A percentile compares a stretch with the other conserved stretches of the same genome.
Conservation (phyloP, 2,797 vertebrate species). For the Coracias cyanogaster region DNA sequence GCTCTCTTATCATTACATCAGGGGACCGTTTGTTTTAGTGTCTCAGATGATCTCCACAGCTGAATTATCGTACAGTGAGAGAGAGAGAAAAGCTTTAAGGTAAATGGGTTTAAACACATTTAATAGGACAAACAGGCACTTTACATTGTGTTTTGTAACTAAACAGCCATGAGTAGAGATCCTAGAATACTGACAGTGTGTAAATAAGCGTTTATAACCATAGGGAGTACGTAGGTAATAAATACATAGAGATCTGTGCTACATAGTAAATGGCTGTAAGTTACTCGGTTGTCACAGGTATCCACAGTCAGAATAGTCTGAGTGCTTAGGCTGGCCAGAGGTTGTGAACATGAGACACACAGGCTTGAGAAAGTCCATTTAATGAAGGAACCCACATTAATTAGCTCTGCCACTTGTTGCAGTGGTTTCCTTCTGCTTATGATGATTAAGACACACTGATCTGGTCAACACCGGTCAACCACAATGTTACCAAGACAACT, state of each 20-base stretch:
- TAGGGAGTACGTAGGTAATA: background rate
- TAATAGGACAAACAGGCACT: background rate
- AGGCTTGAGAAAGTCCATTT: background rate
- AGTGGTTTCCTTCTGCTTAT: conserved; percentile 41
- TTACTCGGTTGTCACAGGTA: background rate
- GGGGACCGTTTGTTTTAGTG: background rate
- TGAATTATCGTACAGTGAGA: background rate
- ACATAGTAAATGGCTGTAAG: background rate
- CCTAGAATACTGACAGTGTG: background rate
- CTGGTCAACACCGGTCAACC: background rate
- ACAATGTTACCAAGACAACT: background rate
- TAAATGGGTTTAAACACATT: background rate
- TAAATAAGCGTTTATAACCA: background rate
- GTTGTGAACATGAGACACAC: background rate
- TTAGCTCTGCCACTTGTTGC: background rate
- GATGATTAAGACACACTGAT: background rate
- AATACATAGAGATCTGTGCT: background rate
- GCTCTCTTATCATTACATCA: background rate
- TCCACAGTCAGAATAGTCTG: background rate
- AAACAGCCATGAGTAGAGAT: background rate
- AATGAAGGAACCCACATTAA: background rate
- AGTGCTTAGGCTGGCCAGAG: background rate
- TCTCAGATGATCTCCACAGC: background rate
- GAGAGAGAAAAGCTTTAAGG: background rate
- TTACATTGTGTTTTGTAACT: background rate